Evolutionary conservation across 2,113 vertebrate genomes (phyloP), one percentile per base, ranked within the genome.

Genomic region (Rhineura floridana): DNA sequence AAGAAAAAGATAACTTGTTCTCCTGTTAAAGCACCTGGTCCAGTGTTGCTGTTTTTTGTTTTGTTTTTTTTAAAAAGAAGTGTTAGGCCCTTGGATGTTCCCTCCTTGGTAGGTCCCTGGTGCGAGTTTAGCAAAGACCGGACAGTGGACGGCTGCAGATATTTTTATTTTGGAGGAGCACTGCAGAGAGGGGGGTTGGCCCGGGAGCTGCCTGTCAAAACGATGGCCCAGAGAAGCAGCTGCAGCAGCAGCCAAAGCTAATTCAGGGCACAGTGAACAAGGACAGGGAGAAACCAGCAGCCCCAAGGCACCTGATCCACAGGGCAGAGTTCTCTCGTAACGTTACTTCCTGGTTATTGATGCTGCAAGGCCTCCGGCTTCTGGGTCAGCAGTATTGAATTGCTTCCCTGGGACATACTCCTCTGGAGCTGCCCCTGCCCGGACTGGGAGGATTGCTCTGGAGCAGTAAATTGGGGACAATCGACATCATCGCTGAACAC

Each of bases 141-240:
- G 91, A 89, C n/a, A 88, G 75, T 88, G 89, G 91, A 84, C 23
- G 88, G 91, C 10, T 46, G 91, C 91, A 88, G 94, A 89, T 36
- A 94, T 94, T 95, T 96, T 96, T 95, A 95, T 96, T 95, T 95
- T 89, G 86, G 93, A 95, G 90, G 89, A 91, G 93, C 85, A 36
- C 87, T 93, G 94, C 93, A 91, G 93, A 90, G 93, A 94, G 94
- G 90, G 91, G 94, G 95, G 94, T 28, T 92, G 95, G 93, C 91
- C 93, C 92, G 75, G 93, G 86, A 94, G 89, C 94, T 95, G 96
- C 89, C 95, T 94, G 92, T 96, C 96, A 96, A 88, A 0, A 85
- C 88, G 78, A 89, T 67, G 83, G 90, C 89, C 91, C 12, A 87
- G 6, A 79, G 7, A 7, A 36, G 28, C 69, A 73, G 44, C 17